Base-by-base conservation (phyloP, 1,140 invertebrate species). In the Diprion similis region DNA sequence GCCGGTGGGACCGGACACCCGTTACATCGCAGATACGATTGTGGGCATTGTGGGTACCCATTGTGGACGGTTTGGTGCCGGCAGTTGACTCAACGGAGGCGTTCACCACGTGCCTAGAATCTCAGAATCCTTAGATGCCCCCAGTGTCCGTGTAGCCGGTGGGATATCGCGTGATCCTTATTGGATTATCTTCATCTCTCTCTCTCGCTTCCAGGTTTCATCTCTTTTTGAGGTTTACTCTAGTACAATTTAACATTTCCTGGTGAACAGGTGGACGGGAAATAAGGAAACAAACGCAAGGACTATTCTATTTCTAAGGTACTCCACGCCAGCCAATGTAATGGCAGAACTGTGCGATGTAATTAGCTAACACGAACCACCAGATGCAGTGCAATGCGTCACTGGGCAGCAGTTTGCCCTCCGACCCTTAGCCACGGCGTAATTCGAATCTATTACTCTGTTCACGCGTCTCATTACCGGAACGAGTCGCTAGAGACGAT, bases 381-480 rank as follows among this genome's bases (percentile, higher is more conserved):
- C 51, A 59, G 3, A 6, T 37, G 24, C 46, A 73, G 66, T 65
- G 82, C 80, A 81, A 87, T 87, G 81, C 80, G 84, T 85, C 83
- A 87, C 75, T 69, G 68, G 73, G 78, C 81, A 77, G 71, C 80
- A 77, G 76, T 66, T 59, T 68, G 80, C 77, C 78, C 72, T 77
- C 80, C 80, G 77, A 76, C 66, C 19, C 66, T 68, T 7, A 18
- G 19, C 19, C 66, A 19, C 8, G 75, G 76, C 76, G 81, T 86
- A 87, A 86, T 85, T 78, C 76, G 81, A 83, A 85, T 86, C 84
- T 85, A 87, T 85, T 85, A 85, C 84, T 84, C 82, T 82, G 80
- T 71, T 70, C 78, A 77, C 81, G 78, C 78, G 81, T 86, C 82
- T 85, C 82, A 84, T 86, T 87, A 84, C 81, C 72, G 59, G 72